Evolutionary conservation across 2,797 vertebrate species (phyloP).

Genomic region (Aselliscus stoliczkanus): DNA sequence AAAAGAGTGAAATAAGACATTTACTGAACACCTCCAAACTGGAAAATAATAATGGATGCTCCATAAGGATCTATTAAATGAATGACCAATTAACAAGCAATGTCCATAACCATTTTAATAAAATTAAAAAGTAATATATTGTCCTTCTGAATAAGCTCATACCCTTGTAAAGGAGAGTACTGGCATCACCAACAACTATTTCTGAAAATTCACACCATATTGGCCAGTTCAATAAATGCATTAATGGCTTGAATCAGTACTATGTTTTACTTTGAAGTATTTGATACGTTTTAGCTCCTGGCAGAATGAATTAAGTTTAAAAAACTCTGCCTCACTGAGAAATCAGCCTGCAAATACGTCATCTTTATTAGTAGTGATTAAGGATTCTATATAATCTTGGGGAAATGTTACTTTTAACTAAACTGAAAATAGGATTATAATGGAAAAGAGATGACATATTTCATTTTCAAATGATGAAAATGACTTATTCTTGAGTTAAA

Average conservation of each 20-base stretch:
- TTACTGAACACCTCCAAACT: not conserved
- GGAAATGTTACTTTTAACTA: not conserved
- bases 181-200: not conserved
- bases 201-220: not conserved
- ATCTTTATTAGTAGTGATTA: not conserved
- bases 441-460: not conserved
- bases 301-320: not conserved
- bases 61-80: not conserved
- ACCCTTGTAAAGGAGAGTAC: not conserved
- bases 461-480: slow-evolving; percentile 4
- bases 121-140: not conserved
- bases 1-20: not conserved
- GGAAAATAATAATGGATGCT: not conserved
- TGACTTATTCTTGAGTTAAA: slow-evolving; percentile 31
- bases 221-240: not conserved
- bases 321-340: not conserved
- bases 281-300: not conserved
- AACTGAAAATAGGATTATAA: not conserved
- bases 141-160: not conserved
- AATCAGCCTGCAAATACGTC: not conserved
- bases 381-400: not conserved
- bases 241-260: not conserved
- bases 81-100: not conserved
- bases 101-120: not conserved
- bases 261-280: not conserved